Evolutionary conservation across 2,113 vertebrate species (phyloP), one percentile per base, ranked within the genome.

Genomic region (Anseranas semipalmata): DNA sequence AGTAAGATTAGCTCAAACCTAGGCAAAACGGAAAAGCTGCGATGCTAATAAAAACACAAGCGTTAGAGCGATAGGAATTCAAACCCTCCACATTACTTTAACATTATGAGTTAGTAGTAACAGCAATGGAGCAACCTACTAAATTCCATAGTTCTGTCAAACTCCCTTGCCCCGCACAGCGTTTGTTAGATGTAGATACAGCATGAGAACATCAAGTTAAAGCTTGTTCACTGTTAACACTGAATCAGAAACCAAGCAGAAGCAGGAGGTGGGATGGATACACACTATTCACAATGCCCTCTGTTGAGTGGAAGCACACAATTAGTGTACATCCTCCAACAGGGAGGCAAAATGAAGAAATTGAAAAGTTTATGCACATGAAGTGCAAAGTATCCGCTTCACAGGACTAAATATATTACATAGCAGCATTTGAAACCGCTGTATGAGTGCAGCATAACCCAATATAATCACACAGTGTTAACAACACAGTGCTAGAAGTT

Each of bases 381-480:
- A 82, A 62, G 13, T 25, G 33, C 12, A 1, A 73, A 52, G 22
- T 43, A 75, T 48, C 59, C 2, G 4, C 35, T 73, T 77, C 70
- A 56, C 9, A 76, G 24, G 20, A 58, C 33, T 60, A 86, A 90
- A 65, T 8, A 50, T 22, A 80, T 9, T 37, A 67, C 3, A 84
- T 1, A 86, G 67, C 41, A 89, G 86, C 80, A 84, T 62, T 43
- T 30, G 87, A 65, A 89, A 52, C 32, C 55, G 35, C 59, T 71
- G 16, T 18, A 73, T 27, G 32, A 83, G 37, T 1, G 6, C 55
- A 80, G 65, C 60, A 45, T 6, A 62, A 59, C 20, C 45, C 6
- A 1, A 77, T 20, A 83, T 19, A 73, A 77, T 24, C 21, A 62
- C 0, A 0, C 15, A 52, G 45, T 3, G 14, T 15, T 58, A 81